These are phyloP conservation scores for Asarcornis scutulata DNA, from an alignment of 2,113 vertebrate species.

Conservation along the genomic window DNA sequence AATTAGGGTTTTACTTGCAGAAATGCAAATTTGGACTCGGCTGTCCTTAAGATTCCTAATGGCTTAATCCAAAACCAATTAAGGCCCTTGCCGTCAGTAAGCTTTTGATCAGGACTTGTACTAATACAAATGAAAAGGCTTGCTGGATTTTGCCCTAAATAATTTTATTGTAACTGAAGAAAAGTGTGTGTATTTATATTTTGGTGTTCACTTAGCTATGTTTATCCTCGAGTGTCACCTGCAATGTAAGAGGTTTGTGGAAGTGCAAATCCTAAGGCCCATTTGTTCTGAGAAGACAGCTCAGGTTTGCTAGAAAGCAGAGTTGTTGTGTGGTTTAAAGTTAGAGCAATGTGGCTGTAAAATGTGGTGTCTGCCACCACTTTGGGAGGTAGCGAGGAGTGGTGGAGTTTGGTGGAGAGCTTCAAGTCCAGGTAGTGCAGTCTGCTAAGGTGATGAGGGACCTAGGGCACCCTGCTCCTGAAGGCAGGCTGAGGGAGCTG, in stretches of 20 bases:
- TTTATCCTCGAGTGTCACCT: neutral
- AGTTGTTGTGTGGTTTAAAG: neutral
- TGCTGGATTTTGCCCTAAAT: neutral
- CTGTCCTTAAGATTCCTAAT: neutral
- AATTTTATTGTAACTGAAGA: neutral
- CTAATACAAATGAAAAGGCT: neutral
- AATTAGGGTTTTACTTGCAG: neutral
- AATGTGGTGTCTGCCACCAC: neutral
- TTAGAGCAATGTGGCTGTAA: neutral
- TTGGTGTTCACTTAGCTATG: neutral
- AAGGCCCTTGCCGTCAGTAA: neutral
- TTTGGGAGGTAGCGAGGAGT: neutral
- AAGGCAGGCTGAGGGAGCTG: rapidly evolving
- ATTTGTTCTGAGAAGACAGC: neutral
- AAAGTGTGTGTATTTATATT: neutral
- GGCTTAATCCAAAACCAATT: neutral
- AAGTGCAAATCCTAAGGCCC: neutral
- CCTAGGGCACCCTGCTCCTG: rapidly evolving
- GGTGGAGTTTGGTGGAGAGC: neutral
- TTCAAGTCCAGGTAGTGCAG: neutral
- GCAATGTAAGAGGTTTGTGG: neutral
- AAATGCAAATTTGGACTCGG: neutral
- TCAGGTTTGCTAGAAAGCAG: neutral
- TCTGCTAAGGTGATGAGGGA: neutral
- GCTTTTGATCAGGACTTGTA: neutral